phyloP scores from a whole-genome alignment of 2,113 vertebrate species.

The Lepisosteus osseus region DNA sequence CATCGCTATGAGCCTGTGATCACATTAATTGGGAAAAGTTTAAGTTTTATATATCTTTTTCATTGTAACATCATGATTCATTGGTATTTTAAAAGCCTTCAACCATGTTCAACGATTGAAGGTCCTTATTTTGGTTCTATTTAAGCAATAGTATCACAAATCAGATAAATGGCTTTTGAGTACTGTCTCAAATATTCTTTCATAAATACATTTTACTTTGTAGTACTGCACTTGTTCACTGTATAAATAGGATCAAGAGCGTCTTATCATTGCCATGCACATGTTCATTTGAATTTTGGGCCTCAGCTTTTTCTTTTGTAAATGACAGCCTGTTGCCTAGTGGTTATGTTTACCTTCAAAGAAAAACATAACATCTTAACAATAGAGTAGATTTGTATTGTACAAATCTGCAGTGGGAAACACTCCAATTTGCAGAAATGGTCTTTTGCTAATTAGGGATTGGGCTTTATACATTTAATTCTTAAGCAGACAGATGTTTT shows the following conservation, averaged over 20 bases:
- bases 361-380: constrained; percentile 1
- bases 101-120: too few species aligned
- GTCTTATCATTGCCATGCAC: constrained; percentile 4
- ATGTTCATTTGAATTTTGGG: constrained; percentile 3
- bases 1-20: too few species aligned
- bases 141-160: too few species aligned
- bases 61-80: too few species aligned
- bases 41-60: too few species aligned
- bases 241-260: neutral
- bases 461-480: neutral
- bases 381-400: constrained; percentile 7
- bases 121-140: too few species aligned
- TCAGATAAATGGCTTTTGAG: too few species aligned
- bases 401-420: constrained; percentile 1
- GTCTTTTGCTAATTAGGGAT: constrained; percentile 7
- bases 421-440: neutral
- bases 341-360: constrained; percentile 19
- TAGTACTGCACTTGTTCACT: neutral
- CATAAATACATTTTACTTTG: neutral
- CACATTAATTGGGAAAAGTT: too few species aligned
- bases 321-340: constrained; percentile 13
- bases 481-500: constrained; percentile 6
- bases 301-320: constrained; percentile 2
- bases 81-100: too few species aligned
- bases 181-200: too few species aligned